Evolutionary conservation across 2,888 invertebrate species (phyloP).

Genomic region (Drosophila austrosaltans): DNA sequence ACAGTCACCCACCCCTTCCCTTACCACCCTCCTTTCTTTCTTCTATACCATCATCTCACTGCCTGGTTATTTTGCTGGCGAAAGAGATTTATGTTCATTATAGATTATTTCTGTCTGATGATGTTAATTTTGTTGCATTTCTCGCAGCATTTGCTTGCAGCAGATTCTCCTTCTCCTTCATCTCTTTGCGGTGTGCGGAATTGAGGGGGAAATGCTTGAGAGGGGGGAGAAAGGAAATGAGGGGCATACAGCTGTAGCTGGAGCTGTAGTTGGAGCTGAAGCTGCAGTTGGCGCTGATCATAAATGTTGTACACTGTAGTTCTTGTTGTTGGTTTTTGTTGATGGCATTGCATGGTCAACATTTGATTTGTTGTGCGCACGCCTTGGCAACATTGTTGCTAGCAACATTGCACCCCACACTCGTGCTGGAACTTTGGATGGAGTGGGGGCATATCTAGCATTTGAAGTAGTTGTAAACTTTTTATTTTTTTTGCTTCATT

Average conservation of each 20-base stretch:
- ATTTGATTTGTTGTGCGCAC: slow-evolving; percentile 73
- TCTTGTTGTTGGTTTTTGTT: slow-evolving; percentile 35
- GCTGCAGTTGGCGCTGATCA: slow-evolving; percentile 62
- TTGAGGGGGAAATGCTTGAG: slow-evolving; percentile 34
- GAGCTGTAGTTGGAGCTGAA: slow-evolving; percentile 37
- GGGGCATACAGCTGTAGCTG: slow-evolving; percentile 63
- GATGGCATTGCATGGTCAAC: slow-evolving; percentile 58
- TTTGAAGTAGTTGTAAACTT: slow-evolving; percentile 10
- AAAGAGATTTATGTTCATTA: slow-evolving; percentile 78
- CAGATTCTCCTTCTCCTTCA: slow-evolving; percentile 32
- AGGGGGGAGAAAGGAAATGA: slow-evolving; percentile 55
- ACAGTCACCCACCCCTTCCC: slow-evolving; percentile 2
- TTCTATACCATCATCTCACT: not conserved
- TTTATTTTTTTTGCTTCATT: not conserved
- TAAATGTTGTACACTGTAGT: slow-evolving; percentile 64
- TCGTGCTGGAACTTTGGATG: not conserved
- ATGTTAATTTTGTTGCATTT: slow-evolving; percentile 79
- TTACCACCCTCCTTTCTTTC: not conserved
- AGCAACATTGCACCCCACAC: slow-evolving; percentile 14
- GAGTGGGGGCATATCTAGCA: not conserved
- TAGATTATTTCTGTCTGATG: slow-evolving; percentile 80
- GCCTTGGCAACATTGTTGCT: slow-evolving; percentile 71
- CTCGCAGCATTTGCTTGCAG: slow-evolving; percentile 76
- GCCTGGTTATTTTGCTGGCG: slow-evolving; percentile 32
- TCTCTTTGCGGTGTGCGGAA: slow-evolving; percentile 16